Base-by-base conservation (phyloP, 2,797 vertebrate species). In the Buceros bicornis region DNA sequence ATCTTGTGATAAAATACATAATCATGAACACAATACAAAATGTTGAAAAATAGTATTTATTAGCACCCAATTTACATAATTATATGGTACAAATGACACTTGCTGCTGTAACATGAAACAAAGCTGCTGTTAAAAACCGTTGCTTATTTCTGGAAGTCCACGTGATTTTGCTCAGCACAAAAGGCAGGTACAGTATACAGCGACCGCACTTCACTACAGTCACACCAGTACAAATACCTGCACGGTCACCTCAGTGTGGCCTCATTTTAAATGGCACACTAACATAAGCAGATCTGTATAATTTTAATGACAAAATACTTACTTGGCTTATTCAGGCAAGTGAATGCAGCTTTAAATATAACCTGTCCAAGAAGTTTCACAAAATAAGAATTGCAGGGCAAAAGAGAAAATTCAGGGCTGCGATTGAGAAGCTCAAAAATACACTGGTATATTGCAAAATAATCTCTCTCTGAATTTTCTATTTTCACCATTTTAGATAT, bases 31-130 rank as follows among this genome's bases (percentile, higher is more conserved):
- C 74, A 82, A 87, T 31, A 43, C 89, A 73, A 96, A 85, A 86
- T 93, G 97, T 97, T 97, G 97, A 97, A 97, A 97, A 97, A 97
- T 97, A 97, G 97, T 97, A 97, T 97, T 97, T 97, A 97, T 97
- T 97, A 97, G 97, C 97, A 97, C 97, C 97, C 96, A 94, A 97
- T 97, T 97, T 97, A 97, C 97, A 97, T 97, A 96, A 97, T 96
- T 97, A 96, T 93, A 97, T 97, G 93, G 91, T 97, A 97, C 97
- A 97, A 97, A 97, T 97, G 93, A 97, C 97, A 97, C 95, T 97
- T 96, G 97, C 90, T 95, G 95, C 95, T 86, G 93, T 87, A 96
- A 97, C 96, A 95, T 97, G 96, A 96, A 97, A 97, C 96, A 97
- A 97, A 97, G 97, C 97, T 95, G 94, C 90, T 97, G 64, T 96